Evolutionary conservation across 2,888 invertebrate genomes (phyloP).

Genomic region (Archaeoteleia sp.): DNA sequence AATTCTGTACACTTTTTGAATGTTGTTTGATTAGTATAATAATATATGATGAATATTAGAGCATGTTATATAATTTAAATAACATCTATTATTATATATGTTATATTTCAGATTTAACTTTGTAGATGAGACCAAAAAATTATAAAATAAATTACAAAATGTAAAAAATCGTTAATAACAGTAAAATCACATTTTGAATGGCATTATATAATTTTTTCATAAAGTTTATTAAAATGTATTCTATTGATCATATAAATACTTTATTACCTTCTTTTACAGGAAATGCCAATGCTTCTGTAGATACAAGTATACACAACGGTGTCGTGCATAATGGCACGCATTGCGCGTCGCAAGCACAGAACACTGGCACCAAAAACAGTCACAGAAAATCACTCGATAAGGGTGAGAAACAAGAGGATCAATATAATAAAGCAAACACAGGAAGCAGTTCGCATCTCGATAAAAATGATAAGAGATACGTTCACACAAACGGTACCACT

Average conservation of each 20-base stretch:
- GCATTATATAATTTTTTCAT: not conserved
- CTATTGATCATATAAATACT: not conserved
- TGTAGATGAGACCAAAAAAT: no score
- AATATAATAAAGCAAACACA: constrained; percentile 68
- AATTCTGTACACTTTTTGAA: no score
- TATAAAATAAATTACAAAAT: no score
- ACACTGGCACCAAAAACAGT: constrained; percentile 74
- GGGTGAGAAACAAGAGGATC: constrained; percentile 73
- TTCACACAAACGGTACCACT: constrained; percentile 74
- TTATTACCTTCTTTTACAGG: constrained; percentile 52
- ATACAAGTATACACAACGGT: constrained; percentile 71
- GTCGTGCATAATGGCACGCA: constrained; percentile 69
- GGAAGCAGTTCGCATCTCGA: constrained; percentile 68
- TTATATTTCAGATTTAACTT: no score
- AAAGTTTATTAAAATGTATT: not conserved
- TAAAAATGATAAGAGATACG: constrained; percentile 73
- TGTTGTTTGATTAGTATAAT: no score
- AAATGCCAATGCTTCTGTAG: constrained; percentile 61
- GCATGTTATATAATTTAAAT: no score
- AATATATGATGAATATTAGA: no score
- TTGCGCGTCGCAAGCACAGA: constrained; percentile 66
- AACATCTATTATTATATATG: not conserved
- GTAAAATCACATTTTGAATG: no score
- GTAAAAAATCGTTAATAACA: no score
- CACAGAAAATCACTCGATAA: constrained; percentile 78